Evolutionary conservation across 2,797 vertebrate species (phyloP).

Genomic region (Lophius americanus): DNA sequence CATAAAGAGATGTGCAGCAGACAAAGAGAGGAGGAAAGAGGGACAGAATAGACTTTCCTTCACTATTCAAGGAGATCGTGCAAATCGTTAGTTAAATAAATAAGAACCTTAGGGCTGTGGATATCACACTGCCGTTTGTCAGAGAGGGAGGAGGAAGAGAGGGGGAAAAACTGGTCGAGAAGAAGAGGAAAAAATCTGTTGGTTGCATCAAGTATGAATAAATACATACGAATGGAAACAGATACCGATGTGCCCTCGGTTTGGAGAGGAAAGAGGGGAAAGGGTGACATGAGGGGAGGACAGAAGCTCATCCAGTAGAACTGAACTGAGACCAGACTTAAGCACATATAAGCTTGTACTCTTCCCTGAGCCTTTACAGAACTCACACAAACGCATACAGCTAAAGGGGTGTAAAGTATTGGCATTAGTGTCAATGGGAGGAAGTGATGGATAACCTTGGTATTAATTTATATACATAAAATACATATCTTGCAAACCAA

Average conservation of each 20-base stretch:
- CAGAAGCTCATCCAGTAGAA: constrained; percentile 65
- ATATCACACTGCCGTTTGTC: constrained; percentile 80
- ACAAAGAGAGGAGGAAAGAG: constrained; percentile 22
- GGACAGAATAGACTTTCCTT: constrained; percentile 67
- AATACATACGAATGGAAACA: constrained; percentile 65
- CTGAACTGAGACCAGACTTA: constrained; percentile 66
- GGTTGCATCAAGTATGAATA: constrained; percentile 68
- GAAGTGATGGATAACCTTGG: constrained; percentile 39
- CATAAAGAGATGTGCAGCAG: constrained; percentile 33
- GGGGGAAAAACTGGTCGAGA: constrained; percentile 44
- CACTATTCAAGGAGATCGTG: constrained; percentile 73
- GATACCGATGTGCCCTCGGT: constrained; percentile 60
- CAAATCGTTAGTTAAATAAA: constrained; percentile 81
- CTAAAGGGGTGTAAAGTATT: constrained; percentile 49
- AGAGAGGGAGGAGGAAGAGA: constrained; percentile 36
- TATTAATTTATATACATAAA: constrained; percentile 32
- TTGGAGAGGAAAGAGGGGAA: constrained; percentile 23
- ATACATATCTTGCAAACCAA: constrained; percentile 30
- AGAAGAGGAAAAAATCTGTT: constrained; percentile 55
- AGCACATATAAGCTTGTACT: constrained; percentile 64
- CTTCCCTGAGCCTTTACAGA: constrained; percentile 45
- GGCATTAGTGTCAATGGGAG: constrained; percentile 30
- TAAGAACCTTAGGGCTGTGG: constrained; percentile 76
- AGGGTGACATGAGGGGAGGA: constrained; percentile 48
- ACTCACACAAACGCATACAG: constrained; percentile 12